phyloP scores from a whole-genome alignment of 2,797 vertebrate species.

The Chiroxiphia lanceolata region DNA sequence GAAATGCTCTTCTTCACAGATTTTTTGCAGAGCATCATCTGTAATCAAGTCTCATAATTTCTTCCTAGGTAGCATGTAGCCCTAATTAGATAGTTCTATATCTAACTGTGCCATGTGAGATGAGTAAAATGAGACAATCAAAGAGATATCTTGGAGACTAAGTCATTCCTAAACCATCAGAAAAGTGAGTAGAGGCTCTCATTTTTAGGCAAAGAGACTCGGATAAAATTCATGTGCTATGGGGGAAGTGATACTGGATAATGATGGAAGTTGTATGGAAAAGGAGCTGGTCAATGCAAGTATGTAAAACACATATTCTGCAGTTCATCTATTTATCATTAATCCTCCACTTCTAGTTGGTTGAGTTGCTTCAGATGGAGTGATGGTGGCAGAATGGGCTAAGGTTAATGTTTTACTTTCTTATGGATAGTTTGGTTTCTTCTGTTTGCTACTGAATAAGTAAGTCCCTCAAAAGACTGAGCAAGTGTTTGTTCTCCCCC shows the following conservation, averaged over 20 bases:
- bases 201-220: background rate
- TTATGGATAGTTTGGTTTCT: background rate
- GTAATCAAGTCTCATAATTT: background rate
- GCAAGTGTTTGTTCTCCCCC: background rate
- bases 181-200: background rate
- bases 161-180: background rate
- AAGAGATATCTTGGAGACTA: background rate
- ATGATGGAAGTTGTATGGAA: background rate
- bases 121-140: background rate
- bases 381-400: background rate
- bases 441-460: background rate
- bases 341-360: background rate
- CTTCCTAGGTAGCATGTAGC: background rate
- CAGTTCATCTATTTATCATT: background rate
- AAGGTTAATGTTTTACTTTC: background rate
- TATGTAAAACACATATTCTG: background rate
- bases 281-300: background rate
- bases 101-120: background rate
- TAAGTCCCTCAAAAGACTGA: background rate
- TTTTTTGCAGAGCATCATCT: background rate
- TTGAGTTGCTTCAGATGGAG: background rate
- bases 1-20: background rate
- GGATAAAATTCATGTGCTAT: background rate
- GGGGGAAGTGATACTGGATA: background rate
- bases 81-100: background rate